A percentile compares a stretch with the other conserved stretches of the same genome.
phyloP scores from a whole-genome alignment of 2,113 vertebrate genomes.

The Rutilus rutilus region DNA sequence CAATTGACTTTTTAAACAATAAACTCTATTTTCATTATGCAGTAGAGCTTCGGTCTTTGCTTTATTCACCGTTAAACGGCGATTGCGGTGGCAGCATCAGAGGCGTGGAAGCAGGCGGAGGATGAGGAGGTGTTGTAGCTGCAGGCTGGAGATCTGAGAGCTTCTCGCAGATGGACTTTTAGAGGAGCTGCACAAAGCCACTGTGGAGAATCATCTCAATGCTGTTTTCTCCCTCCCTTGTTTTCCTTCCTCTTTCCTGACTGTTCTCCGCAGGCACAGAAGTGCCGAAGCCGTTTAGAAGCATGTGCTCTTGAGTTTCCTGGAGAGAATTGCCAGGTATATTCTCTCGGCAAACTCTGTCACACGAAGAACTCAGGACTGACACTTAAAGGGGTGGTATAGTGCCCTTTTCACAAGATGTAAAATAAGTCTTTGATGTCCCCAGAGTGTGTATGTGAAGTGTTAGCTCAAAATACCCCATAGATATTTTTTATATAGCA shows the following conservation, averaged over 20 bases:
- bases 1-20: not conserved
- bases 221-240: not conserved
- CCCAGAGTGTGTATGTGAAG: too few relatives aligned
- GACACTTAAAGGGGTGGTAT: not conserved
- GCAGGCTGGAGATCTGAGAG: constrained; percentile 44
- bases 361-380: not conserved
- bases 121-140: constrained; percentile 47
- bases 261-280: constrained; percentile 37
- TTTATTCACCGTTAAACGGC: constrained; percentile 7
- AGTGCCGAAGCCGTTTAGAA: constrained; percentile 4
- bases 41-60: constrained; percentile 4
- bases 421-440: too few relatives aligned
- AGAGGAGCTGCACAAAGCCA: constrained; percentile 32
- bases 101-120: constrained; percentile 12
- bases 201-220: constrained; percentile 51
- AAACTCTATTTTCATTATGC: constrained; percentile 3
- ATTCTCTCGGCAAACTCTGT: constrained; percentile 61
- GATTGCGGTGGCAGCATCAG: not conserved
- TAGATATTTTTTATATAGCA: too few relatives aligned
- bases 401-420: too few relatives aligned
- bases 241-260: not conserved
- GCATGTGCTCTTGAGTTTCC: constrained; percentile 46
- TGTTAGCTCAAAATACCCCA: too few relatives aligned
- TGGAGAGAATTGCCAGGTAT: constrained; percentile 68
- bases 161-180: constrained; percentile 24